phyloP scores from a whole-genome alignment of 2,797 vertebrate species.

The Gambelia wislizenii region DNA sequence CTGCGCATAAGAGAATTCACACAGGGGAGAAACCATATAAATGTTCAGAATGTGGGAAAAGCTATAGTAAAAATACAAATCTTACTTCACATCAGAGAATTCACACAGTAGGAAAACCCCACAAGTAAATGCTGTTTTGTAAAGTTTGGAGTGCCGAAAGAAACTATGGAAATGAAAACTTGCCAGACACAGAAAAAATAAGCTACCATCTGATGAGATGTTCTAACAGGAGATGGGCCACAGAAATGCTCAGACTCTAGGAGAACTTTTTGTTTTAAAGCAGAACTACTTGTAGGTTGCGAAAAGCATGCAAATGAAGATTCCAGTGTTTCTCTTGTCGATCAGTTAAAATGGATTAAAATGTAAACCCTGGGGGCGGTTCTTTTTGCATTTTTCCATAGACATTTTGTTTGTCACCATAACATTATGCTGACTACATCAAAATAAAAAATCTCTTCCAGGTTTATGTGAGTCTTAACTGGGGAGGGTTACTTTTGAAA shows the following conservation, averaged over 20 bases:
- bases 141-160: background rate
- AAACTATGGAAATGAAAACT: background rate
- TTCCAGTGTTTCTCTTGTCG: background rate
- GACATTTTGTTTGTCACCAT: background rate
- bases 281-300: no score
- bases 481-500: background rate
- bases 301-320: background rate
- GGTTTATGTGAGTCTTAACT: background rate
- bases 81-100: conserved; percentile 18
- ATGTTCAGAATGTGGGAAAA: conserved; percentile 16
- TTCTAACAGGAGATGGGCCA: background rate
- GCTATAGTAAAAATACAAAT: conserved; percentile 15
- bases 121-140: background rate
- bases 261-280: background rate
- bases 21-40: conserved; percentile 2
- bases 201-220: background rate
- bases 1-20: conserved; percentile 19
- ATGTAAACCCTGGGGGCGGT: background rate
- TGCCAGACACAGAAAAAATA: background rate
- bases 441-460: background rate
- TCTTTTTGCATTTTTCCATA: background rate
- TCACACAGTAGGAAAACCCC: background rate
- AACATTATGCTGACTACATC: background rate
- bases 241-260: background rate
- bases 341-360: background rate